Evolutionary conservation across 2,797 vertebrate genomes (phyloP).

Genomic region (Enteromius unitaeniatus): DNA sequence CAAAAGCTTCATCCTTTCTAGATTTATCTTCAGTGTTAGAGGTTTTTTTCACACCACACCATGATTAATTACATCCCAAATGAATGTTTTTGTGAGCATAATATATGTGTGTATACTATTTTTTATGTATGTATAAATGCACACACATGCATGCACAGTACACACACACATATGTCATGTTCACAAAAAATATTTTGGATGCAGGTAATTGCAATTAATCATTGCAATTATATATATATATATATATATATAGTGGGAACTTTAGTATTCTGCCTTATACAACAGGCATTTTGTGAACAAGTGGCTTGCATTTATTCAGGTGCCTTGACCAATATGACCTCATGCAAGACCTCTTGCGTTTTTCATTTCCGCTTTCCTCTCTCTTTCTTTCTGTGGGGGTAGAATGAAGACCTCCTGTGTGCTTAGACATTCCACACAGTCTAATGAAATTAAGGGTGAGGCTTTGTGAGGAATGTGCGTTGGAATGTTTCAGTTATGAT

Average conservation of each 20-base stretch:
- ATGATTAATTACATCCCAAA: too few relatives aligned
- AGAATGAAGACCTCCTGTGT: constrained; percentile 54
- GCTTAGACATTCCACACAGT: constrained; percentile 76
- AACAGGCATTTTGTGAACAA: not conserved
- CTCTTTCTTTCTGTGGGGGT: constrained; percentile 71
- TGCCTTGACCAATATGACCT: constrained; percentile 60
- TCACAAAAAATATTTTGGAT: too few relatives aligned
- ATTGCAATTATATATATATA: too few relatives aligned
- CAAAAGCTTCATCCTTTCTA: too few relatives aligned
- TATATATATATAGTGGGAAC: not conserved
- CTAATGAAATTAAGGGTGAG: constrained; percentile 77
- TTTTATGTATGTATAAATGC: too few relatives aligned
- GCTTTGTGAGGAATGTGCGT: constrained; percentile 73
- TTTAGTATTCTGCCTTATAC: not conserved
- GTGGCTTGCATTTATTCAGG: constrained; percentile 35
- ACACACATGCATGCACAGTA: too few relatives aligned
- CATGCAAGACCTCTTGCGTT: constrained; percentile 68
- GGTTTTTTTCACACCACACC: too few relatives aligned
- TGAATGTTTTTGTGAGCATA: too few relatives aligned
- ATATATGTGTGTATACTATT: too few relatives aligned
- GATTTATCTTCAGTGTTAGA: too few relatives aligned
- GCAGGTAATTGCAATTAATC: too few relatives aligned
- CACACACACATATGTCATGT: too few relatives aligned
- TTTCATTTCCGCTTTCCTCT: constrained; percentile 77
- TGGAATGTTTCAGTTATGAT: constrained; percentile 81